Evolutionary conservation across 2,113 vertebrate species (phyloP), one percentile per base, ranked within the genome.

Genomic region (Ochotona princeps): DNA sequence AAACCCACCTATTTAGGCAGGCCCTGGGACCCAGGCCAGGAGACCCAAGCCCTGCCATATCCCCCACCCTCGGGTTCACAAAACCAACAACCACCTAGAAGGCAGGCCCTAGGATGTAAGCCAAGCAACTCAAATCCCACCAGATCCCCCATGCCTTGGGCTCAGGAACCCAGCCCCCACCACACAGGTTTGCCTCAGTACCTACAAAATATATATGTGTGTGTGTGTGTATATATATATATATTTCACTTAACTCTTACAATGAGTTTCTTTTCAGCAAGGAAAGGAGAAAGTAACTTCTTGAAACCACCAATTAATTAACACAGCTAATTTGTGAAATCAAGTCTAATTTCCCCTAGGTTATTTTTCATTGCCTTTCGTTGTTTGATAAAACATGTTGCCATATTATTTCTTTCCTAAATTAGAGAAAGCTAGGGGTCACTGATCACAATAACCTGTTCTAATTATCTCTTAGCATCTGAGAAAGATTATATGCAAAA

Each of bases 401-500:
- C 18, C 32, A 69, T n/a, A 51, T 9, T 32, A 49, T 67, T 89
- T 89, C 75, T 83, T 74, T 79, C 57, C 28, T 74, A 51, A 75
- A 83, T 63, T 69, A 70, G 90, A 51, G 11, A 88, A 89, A 92
- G 7, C 3, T 38, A 61, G 10, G 25, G 30, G 25, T 74, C 51
- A 82, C 30, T 25, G 70, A 79, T 30, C 44, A 69, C 74, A 91
- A 30, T 67, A 57, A 54, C 83, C 54, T 74, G 32, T 86, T 80
- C 57, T 90, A 86, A 90, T 90, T 90, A 86, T 91, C 25, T 85
- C 75, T 66, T 8, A 85, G 26, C 28, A 89, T 28, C 47, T 92
- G 72, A 35, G 70, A 89, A 83, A 90, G 28, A 57, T 69, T 94
- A 85, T 66, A 88, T 60, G 75, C 30, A 94, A 90, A 94, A 89